Conservation (phyloP, 2,113 vertebrate species). For the Xiphias gladius region DNA sequence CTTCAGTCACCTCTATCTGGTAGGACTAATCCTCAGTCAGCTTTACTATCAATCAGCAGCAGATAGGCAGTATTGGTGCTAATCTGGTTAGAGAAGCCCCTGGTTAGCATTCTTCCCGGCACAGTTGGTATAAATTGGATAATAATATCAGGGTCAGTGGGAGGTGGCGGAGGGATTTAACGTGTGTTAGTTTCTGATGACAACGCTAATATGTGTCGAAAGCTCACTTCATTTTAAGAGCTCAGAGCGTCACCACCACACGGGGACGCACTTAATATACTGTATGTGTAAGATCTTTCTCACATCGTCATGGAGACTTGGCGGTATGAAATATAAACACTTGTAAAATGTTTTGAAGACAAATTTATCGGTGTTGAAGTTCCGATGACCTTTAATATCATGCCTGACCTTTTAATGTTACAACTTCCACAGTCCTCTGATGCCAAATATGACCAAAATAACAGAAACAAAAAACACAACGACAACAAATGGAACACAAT, state of each 20-base stretch:
- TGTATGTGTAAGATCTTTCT: not conserved
- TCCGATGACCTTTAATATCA: conserved; percentile 21
- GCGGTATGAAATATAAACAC: not conserved
- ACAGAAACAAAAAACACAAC: too few species aligned
- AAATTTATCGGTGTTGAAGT: not conserved
- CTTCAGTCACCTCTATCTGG: not conserved
- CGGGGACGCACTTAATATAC: not conserved
- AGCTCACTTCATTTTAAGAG: conserved; percentile 24
- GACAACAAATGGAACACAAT: not conserved
- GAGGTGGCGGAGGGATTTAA: conserved; percentile 24
- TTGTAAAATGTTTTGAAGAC: not conserved
- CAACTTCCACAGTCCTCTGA: not conserved
- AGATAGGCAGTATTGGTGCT: conserved; percentile 39
- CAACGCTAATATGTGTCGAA: conserved; percentile 38
- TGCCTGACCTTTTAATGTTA: not conserved
- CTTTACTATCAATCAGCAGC: conserved; percentile 46
- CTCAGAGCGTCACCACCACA: not conserved
- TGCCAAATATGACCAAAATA: not conserved
- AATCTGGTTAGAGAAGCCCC: conserved; percentile 50
- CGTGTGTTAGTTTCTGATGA: conserved; percentile 50
- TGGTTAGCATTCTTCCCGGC: conserved; percentile 30
- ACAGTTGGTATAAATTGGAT: conserved; percentile 53
- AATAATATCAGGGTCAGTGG: conserved; percentile 42
- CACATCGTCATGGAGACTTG: not conserved
- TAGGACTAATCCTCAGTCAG: conserved; percentile 12